A percentile compares a stretch with the other conserved stretches of the same genome.
Conservation (phyloP, 2,888 invertebrate species). For the Germaria angustata region DNA sequence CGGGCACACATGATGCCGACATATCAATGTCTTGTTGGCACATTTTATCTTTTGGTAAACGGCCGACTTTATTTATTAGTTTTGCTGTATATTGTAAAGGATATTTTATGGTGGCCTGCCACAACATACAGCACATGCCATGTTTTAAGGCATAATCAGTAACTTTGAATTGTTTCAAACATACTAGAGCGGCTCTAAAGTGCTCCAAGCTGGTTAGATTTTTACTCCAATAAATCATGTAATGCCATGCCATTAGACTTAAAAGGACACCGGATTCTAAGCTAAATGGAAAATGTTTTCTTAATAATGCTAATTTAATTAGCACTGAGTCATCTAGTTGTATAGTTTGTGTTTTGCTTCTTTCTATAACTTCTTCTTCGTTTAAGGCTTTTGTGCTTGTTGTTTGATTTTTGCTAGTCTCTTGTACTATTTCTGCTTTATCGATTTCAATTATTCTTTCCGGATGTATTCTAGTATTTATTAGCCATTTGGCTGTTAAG, state of each 20-base stretch:
- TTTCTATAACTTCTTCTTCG: conserved; percentile 29
- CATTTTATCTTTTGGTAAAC: conserved; percentile 90
- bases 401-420: conserved; percentile 5
- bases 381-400: neutral
- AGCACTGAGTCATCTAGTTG: conserved; percentile 80
- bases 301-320: conserved; percentile 84
- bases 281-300: conserved; percentile 92
- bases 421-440: conserved; percentile 69
- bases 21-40: conserved; percentile 89
- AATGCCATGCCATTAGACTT: conserved; percentile 95
- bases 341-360: conserved; percentile 42
- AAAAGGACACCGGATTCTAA: conserved; percentile 88
- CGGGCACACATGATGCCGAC: conserved; percentile 83
- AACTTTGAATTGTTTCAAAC: conserved; percentile 81
- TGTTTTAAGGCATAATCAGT: conserved; percentile 82
- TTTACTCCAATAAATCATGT: conserved; percentile 92
- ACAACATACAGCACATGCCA: conserved; percentile 91
- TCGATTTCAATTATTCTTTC: conserved; percentile 81
- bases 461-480: conserved; percentile 86
- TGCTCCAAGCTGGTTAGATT: conserved; percentile 84
- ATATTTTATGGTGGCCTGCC: conserved; percentile 93
- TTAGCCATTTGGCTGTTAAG: conserved; percentile 92
- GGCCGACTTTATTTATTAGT: conserved; percentile 89
- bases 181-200: conserved; percentile 86
- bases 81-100: conserved; percentile 88